These are phyloP conservation scores for Esperia sulphurella DNA, from an alignment of 2,888 invertebrate genomes.

Conservation along the genomic window DNA sequence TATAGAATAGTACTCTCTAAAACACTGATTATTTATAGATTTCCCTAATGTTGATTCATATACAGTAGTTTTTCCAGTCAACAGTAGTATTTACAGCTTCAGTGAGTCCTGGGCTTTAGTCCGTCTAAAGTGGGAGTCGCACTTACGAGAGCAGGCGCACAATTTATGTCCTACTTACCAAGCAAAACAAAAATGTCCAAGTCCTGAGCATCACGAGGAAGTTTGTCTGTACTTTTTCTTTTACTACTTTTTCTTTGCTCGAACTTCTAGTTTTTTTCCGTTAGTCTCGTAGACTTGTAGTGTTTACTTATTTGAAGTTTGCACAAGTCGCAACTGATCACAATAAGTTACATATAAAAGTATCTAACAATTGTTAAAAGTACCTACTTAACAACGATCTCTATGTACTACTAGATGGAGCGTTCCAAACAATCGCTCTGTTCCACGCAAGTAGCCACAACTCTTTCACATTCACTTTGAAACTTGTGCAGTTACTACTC, in stretches of 20 bases:
- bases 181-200: conserved; percentile 10
- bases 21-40: no score
- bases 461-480: no score
- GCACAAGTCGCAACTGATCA: background rate
- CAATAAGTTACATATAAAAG: no score
- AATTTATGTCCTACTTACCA: conserved; percentile 12
- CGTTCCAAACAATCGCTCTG: no score
- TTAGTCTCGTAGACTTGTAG: background rate
- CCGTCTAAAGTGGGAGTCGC: conserved; percentile 3
- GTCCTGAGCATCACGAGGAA: conserved; percentile 1
- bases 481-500: no score
- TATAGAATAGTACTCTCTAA: no score
- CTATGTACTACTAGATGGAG: no score
- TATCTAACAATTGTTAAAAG: no score
- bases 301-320: background rate
- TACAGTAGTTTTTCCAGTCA: no score
- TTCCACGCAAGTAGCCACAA: no score
- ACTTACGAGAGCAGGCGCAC: conserved; percentile 6
- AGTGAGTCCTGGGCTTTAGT: background rate
- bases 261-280: background rate
- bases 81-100: background rate
- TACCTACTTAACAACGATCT: no score
- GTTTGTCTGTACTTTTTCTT: conserved; percentile 4
- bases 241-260: background rate
- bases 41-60: no score